Conservation (phyloP, 1,140 invertebrate genomes). For the Drosophila takahashii region DNA sequence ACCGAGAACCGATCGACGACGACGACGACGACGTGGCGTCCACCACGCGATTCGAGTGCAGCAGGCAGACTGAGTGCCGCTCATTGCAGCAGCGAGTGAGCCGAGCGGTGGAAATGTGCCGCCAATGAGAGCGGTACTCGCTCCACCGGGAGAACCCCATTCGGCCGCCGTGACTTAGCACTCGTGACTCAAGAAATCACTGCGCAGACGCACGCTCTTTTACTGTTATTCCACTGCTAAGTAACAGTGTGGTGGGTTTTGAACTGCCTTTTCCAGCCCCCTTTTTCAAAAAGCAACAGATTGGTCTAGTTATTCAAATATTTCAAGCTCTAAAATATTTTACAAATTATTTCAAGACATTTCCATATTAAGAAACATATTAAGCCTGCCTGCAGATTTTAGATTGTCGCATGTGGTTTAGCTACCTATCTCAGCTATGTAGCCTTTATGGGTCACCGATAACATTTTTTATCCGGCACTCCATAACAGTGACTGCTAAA, state of each 20-base stretch:
- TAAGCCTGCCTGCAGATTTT: not conserved
- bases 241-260: slow-evolving; percentile 25
- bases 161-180: slow-evolving; percentile 7
- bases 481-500: slow-evolving; percentile 4
- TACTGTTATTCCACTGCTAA: slow-evolving; percentile 31
- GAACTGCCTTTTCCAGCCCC: not conserved
- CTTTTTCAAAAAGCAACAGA: slow-evolving; percentile 65
- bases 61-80: slow-evolving; percentile 27
- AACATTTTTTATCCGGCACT: slow-evolving; percentile 58
- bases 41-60: slow-evolving; percentile 69
- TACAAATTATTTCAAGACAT: too few relatives aligned
- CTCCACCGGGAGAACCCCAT: slow-evolving; percentile 1
- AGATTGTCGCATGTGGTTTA: not conserved
- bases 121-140: slow-evolving; percentile 56
- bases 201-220: slow-evolving; percentile 58
- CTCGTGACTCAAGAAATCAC: slow-evolving; percentile 6
- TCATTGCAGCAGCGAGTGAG: slow-evolving; percentile 49
- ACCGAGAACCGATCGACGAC: slow-evolving; percentile 57
- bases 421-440: too few relatives aligned
- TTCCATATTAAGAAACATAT: too few relatives aligned
- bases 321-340: not conserved
- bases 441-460: too few relatives aligned
- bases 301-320: slow-evolving; percentile 25
- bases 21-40: slow-evolving; percentile 19
- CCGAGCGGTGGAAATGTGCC: slow-evolving; percentile 31